Conservation (phyloP, 2,113 vertebrate species). For the Gnathochromis pfefferi region DNA sequence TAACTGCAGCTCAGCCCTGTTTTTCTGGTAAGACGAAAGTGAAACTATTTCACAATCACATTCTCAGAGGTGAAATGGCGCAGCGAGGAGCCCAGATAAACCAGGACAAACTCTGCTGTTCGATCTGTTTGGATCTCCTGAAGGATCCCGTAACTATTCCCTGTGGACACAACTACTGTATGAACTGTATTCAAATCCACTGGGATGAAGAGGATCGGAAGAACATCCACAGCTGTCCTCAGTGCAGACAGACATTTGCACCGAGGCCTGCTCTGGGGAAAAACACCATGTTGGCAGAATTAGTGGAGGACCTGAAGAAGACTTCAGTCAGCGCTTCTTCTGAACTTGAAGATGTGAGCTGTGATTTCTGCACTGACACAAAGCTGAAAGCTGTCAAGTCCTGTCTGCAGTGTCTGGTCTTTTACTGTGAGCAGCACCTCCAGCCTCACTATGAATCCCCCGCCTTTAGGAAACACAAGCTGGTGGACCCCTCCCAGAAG, state of each 20-base stretch:
- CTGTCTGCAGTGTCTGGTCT: neutral
- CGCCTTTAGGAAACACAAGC: neutral
- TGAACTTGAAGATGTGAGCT: neutral
- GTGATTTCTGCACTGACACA: rapidly evolving
- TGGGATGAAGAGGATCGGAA: neutral
- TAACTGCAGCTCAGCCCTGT: neutral
- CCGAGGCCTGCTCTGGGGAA: neutral
- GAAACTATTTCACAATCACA: neutral
- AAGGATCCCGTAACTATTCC: neutral
- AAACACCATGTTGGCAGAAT: neutral
- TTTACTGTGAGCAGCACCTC: neutral
- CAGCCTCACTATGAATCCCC: neutral
- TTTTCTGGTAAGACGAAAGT: neutral
- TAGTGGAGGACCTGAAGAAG: neutral
- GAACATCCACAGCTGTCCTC: neutral
- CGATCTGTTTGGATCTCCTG: neutral
- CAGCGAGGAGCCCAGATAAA: neutral
- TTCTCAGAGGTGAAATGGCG: neutral
- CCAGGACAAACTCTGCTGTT: neutral
- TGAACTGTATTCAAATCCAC: neutral
- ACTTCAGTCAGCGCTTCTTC: no score
- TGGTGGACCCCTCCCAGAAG: neutral
- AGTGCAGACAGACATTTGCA: neutral
- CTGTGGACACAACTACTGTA: neutral
- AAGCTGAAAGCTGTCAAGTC: neutral